These are phyloP conservation scores for Cnemophilus loriae DNA, from an alignment of 2,113 vertebrate species.

Conservation along the genomic window DNA sequence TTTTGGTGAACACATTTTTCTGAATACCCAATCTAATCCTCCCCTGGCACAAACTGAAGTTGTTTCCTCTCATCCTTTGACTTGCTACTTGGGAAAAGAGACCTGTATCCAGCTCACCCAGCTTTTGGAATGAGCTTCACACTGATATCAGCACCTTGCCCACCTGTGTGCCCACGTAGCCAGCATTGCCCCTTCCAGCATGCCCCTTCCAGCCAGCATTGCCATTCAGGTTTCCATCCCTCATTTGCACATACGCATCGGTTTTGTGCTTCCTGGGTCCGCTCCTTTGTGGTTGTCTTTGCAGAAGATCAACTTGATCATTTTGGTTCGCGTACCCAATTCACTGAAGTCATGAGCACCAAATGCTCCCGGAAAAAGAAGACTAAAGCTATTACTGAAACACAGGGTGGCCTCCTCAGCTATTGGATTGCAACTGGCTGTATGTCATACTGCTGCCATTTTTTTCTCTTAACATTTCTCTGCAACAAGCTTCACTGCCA, in stretches of 20 bases:
- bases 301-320: background rate
- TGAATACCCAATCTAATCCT: background rate
- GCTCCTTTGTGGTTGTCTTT: background rate
- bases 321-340: background rate
- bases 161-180: background rate
- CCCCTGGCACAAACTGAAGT: background rate
- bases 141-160: background rate
- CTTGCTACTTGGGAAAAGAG: background rate
- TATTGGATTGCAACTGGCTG: background rate
- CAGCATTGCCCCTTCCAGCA: background rate
- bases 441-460: background rate
- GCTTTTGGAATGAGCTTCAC: background rate
- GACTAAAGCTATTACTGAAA: background rate
- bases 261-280: background rate
- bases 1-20: background rate
- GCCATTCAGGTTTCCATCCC: background rate
- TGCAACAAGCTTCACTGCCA: background rate
- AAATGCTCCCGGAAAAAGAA: background rate
- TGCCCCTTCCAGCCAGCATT: background rate
- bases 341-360: background rate
- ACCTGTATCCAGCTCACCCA: fast-evolving
- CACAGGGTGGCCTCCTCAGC: background rate
- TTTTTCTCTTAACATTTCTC: background rate
- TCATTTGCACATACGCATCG: background rate
- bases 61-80: background rate